Percentiles rank a stretch among this genome's conserved stretches.
These are phyloP conservation scores for Neosilurus mollespiculum DNA, from an alignment of 2,797 vertebrate genomes.

Conservation along the genomic window DNA sequence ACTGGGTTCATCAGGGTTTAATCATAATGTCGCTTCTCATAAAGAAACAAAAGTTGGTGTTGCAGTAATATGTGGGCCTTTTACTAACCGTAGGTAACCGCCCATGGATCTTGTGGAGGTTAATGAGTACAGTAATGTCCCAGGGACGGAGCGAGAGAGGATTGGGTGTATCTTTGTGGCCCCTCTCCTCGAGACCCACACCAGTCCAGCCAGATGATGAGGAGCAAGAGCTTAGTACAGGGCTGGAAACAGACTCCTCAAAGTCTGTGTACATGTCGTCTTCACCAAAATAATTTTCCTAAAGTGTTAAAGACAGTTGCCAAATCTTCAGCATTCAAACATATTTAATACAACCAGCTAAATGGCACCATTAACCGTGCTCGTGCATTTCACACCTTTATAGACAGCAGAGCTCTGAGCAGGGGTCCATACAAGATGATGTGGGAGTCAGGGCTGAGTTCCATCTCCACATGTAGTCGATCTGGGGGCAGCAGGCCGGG, in stretches of 20 bases:
- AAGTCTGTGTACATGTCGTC: conserved; percentile 99
- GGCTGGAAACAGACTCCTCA: conserved; percentile 89
- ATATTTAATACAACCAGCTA: neutral
- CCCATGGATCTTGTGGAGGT: conserved; percentile 96
- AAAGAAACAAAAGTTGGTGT: neutral
- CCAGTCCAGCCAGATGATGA: conserved; percentile 94
- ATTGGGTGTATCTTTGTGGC: conserved; percentile 78
- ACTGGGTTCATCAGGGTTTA: neutral
- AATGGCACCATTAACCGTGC: neutral
- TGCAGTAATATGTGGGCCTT: neutral
- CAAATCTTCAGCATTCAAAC: neutral
- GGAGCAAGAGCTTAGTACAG: conserved; percentile 87
- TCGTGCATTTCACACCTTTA: conserved; percentile 81
- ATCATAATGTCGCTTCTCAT: neutral
- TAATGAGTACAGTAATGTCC: conserved; percentile 97
- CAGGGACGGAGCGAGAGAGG: conserved; percentile 90
- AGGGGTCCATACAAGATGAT: conserved; percentile 92
- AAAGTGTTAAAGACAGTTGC: neutral
- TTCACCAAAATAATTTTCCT: conserved; percentile 99
- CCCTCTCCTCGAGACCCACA: conserved; percentile 82
- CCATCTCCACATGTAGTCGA: conserved; percentile 92
- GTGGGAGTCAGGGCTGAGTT: conserved; percentile 92
- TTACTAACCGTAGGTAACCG: conserved; percentile 88
- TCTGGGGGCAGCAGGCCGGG: conserved; percentile 92
- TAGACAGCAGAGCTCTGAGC: conserved; percentile 85